Base-by-base conservation (phyloP, 2,888 invertebrate genomes). In the Eilema sororculum region DNA sequence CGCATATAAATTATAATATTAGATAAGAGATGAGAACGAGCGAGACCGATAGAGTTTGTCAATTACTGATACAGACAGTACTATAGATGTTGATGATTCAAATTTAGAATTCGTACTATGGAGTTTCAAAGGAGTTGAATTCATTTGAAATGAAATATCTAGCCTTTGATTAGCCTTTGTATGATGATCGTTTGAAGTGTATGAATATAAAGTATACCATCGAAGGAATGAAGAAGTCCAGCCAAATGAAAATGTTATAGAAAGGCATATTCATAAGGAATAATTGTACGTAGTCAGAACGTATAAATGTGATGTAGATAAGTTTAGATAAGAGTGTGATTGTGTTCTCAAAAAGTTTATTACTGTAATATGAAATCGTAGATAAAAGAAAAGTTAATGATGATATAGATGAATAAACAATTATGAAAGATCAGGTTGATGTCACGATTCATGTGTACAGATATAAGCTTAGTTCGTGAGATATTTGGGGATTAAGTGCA, bases 291-390 rank as follows among this genome's bases (percentile, higher is more conserved):
- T 86, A 91, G 90, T 91, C 90, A 89, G 83, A 88, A 84, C 87
- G 79, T 90, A 86, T 84, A 85, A n/a, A 86, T 93, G 93, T 93
- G 93, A 93, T 93, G 78, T 93, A 92, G 90, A 70, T 80, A 88
- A 86, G 85, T 77, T 70, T 86, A 84, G 79, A 60, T 79, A 81
- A 79, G 58, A 71, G 73, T 78, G 73, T 80, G 72, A 71, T 60
- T 78, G 79, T 75, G 67, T 78, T 75, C 71, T 60, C 68, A 72
- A 65, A 69, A 65, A 59, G 69, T 61, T 76, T 69, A 57, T 81
- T 60, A 75, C 65, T 67, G 63, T 71, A 60, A 16, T 33, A 65
- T 67, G 57, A 37, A 61, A 65, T 16, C 59, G n/a, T 41, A 59
- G 57, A 3, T 4, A 9, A 10, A 12, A 24, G 24, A 20, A 25